Evolutionary conservation across 2,888 invertebrate species (phyloP), one percentile per base, ranked within the genome.

Genomic region (Macaria notata): DNA sequence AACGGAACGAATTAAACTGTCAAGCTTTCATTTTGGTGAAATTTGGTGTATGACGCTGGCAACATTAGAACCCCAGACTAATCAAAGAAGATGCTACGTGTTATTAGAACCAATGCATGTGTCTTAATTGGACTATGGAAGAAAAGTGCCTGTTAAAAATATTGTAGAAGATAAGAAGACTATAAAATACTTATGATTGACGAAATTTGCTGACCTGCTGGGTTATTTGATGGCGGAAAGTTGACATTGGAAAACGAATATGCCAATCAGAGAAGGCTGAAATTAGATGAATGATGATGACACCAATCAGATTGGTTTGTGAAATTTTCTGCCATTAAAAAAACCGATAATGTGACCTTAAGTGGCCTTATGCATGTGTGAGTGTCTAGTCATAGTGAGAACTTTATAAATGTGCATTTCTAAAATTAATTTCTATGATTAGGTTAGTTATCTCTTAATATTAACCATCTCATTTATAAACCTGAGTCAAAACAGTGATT

Each of bases 321-420:
- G 19, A 19, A 19, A 19, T 19, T 19, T 19, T 19, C 19, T 19
- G 19, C 19, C 19, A 19, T 19, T 1, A 19, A 19, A 19, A 19
- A 1, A 19, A 19, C 19, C 19, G 19, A 19, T 19, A 19, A 19
- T 60, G 71, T 76, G 54, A 59, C 47, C 44, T 42, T 49, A 31
- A 57, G 54, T 51, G 59, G 53, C 48, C 61, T 61, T 56, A 42
- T 54, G 82, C 79, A 80, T 81, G 86, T 81, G 82, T 78, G 81
- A 75, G 66, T 81, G 86, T 88, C 88, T 88, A 88, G 88, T 88
- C 88, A 88, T 61, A 48, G 69, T 74, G 68, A 63, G 64, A 73
- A 72, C 71, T 67, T 68, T 70, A 43, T 70, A 67, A 69, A 75
- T 72, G 68, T 79, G 81, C 80, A 80, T 81, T 80, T 79, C 73